phyloP scores from a whole-genome alignment of 2,113 vertebrate species.

The Gymnobelideus leadbeateri region DNA sequence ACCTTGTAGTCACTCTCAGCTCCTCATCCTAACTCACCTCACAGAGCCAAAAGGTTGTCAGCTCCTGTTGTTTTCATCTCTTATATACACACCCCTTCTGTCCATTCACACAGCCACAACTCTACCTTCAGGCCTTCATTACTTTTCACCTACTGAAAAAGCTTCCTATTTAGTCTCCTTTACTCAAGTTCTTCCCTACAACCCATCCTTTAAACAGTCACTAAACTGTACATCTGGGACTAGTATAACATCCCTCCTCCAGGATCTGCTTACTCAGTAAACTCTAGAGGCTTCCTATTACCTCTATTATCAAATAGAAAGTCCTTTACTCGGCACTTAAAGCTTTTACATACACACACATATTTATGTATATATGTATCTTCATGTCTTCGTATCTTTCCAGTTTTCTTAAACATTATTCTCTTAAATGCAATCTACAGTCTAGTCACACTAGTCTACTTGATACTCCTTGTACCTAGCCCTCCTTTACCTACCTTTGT shows the following conservation, averaged over 20 bases:
- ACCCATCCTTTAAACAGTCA: not conserved
- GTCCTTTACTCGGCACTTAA: too few relatives aligned
- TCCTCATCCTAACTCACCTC: not conserved
- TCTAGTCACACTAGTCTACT: too few relatives aligned
- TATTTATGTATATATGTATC: too few relatives aligned
- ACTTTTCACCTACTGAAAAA: not conserved
- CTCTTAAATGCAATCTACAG: too few relatives aligned
- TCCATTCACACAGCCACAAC: not conserved
- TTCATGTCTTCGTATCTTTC: too few relatives aligned
- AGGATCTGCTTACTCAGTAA: not conserved
- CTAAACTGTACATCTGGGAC: not conserved
- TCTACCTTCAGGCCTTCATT: not conserved
- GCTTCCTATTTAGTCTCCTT: not conserved
- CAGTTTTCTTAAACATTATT: too few relatives aligned
- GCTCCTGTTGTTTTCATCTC: too few relatives aligned
- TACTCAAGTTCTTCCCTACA: not conserved
- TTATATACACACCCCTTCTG: not conserved
- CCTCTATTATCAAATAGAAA: too few relatives aligned
- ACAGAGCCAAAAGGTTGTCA: not conserved
- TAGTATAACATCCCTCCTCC: not conserved
- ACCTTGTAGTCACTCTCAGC: not conserved
- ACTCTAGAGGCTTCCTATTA: too few relatives aligned
- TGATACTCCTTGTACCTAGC: too few relatives aligned
- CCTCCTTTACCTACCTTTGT: too few relatives aligned
- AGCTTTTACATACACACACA: too few relatives aligned